These are phyloP conservation scores for Fulica atra DNA, from an alignment of 2,113 vertebrate genomes.

Conservation along the genomic window DNA sequence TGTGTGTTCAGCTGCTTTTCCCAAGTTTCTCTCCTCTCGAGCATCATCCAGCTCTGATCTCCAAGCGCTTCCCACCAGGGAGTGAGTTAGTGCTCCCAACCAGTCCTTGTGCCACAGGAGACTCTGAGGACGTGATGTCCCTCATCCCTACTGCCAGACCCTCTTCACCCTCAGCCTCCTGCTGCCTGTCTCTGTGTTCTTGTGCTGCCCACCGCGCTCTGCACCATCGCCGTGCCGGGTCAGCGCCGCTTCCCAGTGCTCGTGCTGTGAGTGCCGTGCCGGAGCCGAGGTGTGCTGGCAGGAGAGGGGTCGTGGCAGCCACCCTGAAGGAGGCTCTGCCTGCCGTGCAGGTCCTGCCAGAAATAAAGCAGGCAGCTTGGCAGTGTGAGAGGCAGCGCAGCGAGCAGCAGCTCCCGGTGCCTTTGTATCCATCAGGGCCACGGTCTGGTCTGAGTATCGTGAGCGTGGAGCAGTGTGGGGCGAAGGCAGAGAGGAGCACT, in stretches of 20 bases:
- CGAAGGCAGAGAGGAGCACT: background rate
- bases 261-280: accelerated
- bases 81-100: background rate
- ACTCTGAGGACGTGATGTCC: background rate
- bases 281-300: background rate
- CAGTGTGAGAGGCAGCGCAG: background rate
- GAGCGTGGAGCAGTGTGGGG: background rate
- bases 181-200: background rate
- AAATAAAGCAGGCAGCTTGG: background rate
- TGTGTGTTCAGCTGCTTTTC: background rate
- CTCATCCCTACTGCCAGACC: background rate
- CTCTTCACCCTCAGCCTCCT: background rate
- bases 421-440: background rate
- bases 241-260: background rate
- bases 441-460: background rate
- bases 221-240: accelerated
- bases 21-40: background rate
- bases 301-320: background rate
- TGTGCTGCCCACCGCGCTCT: too few relatives aligned
- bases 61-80: accelerated
- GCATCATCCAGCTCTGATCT: background rate
- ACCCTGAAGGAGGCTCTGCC: background rate
- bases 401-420: background rate
- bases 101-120: background rate
- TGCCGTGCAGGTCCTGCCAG: background rate